Evolutionary conservation across 2,888 invertebrate genomes (phyloP).

Genomic region (Epinotia ramella): DNA sequence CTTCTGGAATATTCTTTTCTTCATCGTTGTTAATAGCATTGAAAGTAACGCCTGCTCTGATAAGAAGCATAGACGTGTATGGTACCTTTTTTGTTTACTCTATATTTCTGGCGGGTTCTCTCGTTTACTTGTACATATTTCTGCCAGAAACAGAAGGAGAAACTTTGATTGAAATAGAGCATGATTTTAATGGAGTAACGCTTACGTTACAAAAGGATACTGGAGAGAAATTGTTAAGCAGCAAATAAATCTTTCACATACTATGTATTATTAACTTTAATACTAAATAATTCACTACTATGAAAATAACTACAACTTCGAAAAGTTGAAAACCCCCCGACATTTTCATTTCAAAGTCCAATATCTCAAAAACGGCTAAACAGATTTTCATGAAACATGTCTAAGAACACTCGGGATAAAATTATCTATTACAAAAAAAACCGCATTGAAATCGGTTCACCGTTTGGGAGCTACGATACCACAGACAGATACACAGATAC

Average conservation of each 20-base stretch:
- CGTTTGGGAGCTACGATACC: no score
- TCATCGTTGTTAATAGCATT: slow-evolving; percentile 57
- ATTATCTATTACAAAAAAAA: no score
- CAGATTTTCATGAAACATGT: no score
- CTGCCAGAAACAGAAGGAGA: slow-evolving; percentile 63
- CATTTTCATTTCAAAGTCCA: no score
- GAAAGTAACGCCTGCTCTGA: slow-evolving; percentile 61
- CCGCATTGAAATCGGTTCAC: no score
- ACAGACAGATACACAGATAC: no score
- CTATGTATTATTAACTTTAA: no score
- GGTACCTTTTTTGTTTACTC: slow-evolving; percentile 58
- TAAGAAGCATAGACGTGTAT: slow-evolving; percentile 54
- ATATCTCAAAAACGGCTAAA: no score
- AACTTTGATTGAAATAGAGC: slow-evolving; percentile 61
- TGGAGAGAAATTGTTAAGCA: slow-evolving; percentile 4
- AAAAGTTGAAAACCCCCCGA: no score
- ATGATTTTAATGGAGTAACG: slow-evolving; percentile 52
- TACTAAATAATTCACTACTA: no score
- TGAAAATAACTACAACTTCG: no score
- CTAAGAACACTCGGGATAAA: no score
- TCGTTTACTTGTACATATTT: slow-evolving; percentile 54
- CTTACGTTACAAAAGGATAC: slow-evolving; percentile 11
- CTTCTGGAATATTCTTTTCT: slow-evolving; percentile 59
- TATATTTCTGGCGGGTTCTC: slow-evolving; percentile 46
- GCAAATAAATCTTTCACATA: background rate